phyloP scores from a whole-genome alignment of 1,140 invertebrate species.

The Drosophila jambulina region DNA sequence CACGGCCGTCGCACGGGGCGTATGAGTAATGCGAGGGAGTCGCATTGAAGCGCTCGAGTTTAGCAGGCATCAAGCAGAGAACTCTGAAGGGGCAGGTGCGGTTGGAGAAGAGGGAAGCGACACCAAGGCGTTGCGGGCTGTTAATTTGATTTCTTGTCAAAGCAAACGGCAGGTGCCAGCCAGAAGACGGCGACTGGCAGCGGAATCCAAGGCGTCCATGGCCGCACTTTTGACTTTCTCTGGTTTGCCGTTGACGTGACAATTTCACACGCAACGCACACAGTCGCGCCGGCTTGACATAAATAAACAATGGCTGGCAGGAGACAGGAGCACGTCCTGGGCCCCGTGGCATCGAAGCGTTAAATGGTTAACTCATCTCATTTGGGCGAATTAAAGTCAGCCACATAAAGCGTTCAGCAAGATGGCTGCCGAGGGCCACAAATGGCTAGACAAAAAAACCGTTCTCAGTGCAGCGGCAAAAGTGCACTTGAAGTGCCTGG shows the following conservation, averaged over 20 bases:
- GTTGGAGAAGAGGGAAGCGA: background rate
- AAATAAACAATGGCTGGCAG: slow-evolving; percentile 65
- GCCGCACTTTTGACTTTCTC: slow-evolving; percentile 73
- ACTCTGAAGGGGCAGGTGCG: slow-evolving; percentile 5
- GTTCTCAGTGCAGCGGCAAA: slow-evolving; percentile 6
- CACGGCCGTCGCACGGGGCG: slow-evolving; percentile 37
- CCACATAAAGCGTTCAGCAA: slow-evolving; percentile 23
- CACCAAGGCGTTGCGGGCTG: slow-evolving; percentile 63
- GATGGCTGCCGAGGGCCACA: slow-evolving; percentile 27
- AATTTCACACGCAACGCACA: slow-evolving; percentile 71
- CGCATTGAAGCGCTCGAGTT: slow-evolving; percentile 27
- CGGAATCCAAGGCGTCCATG: slow-evolving; percentile 52
- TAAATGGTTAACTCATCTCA: slow-evolving; percentile 54
- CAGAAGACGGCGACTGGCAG: slow-evolving; percentile 37
- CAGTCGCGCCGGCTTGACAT: slow-evolving; percentile 50
- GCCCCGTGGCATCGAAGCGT: slow-evolving; percentile 59
- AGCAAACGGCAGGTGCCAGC: slow-evolving; percentile 53
- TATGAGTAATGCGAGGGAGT: slow-evolving; percentile 57
- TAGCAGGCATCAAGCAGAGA: background rate
- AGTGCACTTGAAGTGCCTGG: slow-evolving; percentile 29
- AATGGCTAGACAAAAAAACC: slow-evolving; percentile 1
- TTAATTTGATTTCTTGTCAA: slow-evolving; percentile 79
- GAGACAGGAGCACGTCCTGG: slow-evolving; percentile 53
- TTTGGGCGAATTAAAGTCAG: slow-evolving; percentile 38
- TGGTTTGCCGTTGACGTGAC: slow-evolving; percentile 69